These are phyloP conservation scores for Pararge aegeria DNA, from an alignment of 1,140 invertebrate species.

Conservation along the genomic window DNA sequence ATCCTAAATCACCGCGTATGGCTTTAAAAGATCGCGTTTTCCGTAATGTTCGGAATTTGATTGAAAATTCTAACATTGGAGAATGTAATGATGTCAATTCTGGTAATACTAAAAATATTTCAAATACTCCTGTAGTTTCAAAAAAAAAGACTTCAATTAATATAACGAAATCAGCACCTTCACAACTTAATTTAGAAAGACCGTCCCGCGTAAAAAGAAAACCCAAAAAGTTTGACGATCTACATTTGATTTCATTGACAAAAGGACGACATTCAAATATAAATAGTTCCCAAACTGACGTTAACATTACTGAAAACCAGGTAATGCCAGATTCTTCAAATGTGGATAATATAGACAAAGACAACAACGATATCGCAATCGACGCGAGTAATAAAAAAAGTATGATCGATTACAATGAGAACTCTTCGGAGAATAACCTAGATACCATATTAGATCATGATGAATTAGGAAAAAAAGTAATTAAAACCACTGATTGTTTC, in stretches of 20 bases:
- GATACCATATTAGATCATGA: not conserved
- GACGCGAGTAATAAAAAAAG: too few relatives aligned
- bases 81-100: slow-evolving; percentile 29
- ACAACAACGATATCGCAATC: not conserved
- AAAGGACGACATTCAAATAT: slow-evolving; percentile 44
- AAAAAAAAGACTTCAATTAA: slow-evolving; percentile 29
- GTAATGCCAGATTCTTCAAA: not conserved
- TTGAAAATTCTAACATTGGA: slow-evolving; percentile 50
- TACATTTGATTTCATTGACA: slow-evolving; percentile 46
- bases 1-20: slow-evolving; percentile 48
- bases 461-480: not conserved
- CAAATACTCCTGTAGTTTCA: slow-evolving; percentile 39
- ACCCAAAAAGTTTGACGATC: slow-evolving; percentile 72
- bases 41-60: slow-evolving; percentile 60
- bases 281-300: slow-evolving; percentile 19
- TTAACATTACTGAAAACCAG: slow-evolving; percentile 9
- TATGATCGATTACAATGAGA: too few relatives aligned
- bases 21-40: slow-evolving; percentile 68
- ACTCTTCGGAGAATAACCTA: too few relatives aligned
- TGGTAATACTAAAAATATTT: slow-evolving; percentile 34
- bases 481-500: not conserved
- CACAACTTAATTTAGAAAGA: slow-evolving; percentile 49
- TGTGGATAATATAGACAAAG: not conserved
- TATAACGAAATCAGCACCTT: slow-evolving; percentile 51
- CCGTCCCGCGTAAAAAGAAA: slow-evolving; percentile 67